These are phyloP conservation scores for Limnephilus auricula DNA, from an alignment of 2,888 invertebrate genomes.

Conservation along the genomic window DNA sequence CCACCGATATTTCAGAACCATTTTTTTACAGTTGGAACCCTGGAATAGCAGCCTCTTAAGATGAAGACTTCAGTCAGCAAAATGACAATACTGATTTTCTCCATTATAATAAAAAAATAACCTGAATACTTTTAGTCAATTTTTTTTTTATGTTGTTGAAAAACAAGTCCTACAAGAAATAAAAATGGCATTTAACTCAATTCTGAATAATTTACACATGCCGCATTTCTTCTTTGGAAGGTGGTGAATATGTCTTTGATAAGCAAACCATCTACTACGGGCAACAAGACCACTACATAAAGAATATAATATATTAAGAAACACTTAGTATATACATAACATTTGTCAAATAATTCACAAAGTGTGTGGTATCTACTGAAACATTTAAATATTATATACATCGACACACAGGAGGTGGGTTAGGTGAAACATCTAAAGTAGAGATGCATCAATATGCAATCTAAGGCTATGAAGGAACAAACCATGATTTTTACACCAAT, in stretches of 20 bases:
- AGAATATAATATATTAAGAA: slow-evolving; percentile 41
- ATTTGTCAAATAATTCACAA: slow-evolving; percentile 56
- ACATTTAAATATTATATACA: slow-evolving; percentile 60
- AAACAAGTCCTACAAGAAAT: neutral
- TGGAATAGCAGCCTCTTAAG: neutral
- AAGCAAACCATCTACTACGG: slow-evolving; percentile 54
- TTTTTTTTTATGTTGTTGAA: neutral
- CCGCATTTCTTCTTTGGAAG: neutral
- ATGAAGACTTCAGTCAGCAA: neutral
- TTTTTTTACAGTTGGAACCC: neutral
- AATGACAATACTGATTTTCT: neutral
- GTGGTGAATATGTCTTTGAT: slow-evolving; percentile 8
- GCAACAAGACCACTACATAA: slow-evolving; percentile 60
- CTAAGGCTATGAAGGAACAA: slow-evolving; percentile 61
- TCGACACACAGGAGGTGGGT: slow-evolving; percentile 63
- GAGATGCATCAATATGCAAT: slow-evolving; percentile 65
- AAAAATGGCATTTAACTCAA: neutral
- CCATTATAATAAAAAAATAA: neutral
- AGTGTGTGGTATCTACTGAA: slow-evolving; percentile 58
- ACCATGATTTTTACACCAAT: slow-evolving; percentile 51
- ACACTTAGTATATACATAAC: slow-evolving; percentile 51
- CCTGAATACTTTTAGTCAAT: neutral
- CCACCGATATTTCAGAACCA: neutral
- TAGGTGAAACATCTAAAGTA: slow-evolving; percentile 66
- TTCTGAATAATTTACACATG: neutral